phyloP scores from a whole-genome alignment of 2,797 vertebrate genomes.

The Poecile montanus region DNA sequence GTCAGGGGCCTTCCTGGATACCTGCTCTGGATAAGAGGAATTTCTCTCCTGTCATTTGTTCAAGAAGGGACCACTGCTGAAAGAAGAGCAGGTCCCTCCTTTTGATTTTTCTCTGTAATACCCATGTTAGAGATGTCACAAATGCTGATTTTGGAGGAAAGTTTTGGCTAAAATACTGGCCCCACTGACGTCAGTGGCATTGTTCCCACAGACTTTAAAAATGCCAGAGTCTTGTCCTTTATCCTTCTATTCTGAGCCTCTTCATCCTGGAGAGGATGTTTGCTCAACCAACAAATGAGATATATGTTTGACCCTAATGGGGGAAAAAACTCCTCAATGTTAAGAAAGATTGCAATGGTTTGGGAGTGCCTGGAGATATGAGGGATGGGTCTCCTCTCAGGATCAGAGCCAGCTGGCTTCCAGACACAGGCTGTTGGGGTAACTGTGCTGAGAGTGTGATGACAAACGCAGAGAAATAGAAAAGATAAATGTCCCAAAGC shows the following conservation, averaged over 20 bases:
- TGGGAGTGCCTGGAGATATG: neutral
- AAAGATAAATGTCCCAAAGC: neutral
- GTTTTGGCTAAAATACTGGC: neutral
- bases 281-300: neutral
- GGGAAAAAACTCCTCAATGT: fast-evolving
- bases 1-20: neutral
- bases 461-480: neutral
- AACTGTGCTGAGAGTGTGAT: neutral
- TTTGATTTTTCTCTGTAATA: neutral
- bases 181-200: neutral
- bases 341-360: neutral
- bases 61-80: neutral
- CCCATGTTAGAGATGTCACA: neutral
- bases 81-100: neutral
- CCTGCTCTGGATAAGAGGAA: neutral
- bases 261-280: neutral
- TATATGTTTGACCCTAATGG: neutral
- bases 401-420: neutral
- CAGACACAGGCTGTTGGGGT: neutral
- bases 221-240: neutral
- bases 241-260: neutral
- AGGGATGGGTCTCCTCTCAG: neutral
- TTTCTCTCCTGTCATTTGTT: neutral
- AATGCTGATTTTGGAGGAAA: neutral
- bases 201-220: neutral